phyloP scores from a whole-genome alignment of 2,797 vertebrate species.

The Hippopotamyrus pictus region DNA sequence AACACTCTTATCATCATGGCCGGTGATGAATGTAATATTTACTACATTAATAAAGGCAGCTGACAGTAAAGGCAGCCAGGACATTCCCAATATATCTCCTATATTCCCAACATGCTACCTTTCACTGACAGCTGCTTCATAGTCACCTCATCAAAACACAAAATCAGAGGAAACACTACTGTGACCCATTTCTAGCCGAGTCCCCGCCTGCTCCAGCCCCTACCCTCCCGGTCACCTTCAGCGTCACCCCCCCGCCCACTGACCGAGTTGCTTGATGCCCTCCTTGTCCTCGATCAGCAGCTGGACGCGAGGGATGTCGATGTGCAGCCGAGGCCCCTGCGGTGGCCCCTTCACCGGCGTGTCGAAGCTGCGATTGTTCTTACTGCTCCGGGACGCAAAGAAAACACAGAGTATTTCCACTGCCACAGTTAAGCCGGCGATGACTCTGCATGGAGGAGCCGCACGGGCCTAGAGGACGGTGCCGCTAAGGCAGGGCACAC shows the following conservation, averaged over 20 bases:
- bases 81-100: neutral
- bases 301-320: conserved; percentile 95
- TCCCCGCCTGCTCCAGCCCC: neutral
- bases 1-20: neutral
- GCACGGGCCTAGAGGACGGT: neutral
- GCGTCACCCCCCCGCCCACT: conserved; percentile 42
- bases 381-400: conserved; percentile 63
- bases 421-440: neutral
- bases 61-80: neutral
- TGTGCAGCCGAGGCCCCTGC: conserved; percentile 93
- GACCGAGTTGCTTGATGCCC: conserved; percentile 96
- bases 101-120: neutral
- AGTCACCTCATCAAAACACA: neutral
- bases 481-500: neutral
- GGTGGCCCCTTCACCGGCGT: conserved; percentile 96
- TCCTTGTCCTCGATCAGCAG: conserved; percentile 98
- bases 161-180: neutral
- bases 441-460: neutral
- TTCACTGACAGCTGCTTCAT: neutral
- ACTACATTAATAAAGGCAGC: neutral
- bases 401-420: conserved; percentile 24
- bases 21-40: neutral
- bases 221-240: neutral
- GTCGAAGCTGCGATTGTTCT: conserved; percentile 98
- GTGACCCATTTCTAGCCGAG: neutral